Conservation (phyloP, 2,797 vertebrate species). For the Siniperca obscura region DNA sequence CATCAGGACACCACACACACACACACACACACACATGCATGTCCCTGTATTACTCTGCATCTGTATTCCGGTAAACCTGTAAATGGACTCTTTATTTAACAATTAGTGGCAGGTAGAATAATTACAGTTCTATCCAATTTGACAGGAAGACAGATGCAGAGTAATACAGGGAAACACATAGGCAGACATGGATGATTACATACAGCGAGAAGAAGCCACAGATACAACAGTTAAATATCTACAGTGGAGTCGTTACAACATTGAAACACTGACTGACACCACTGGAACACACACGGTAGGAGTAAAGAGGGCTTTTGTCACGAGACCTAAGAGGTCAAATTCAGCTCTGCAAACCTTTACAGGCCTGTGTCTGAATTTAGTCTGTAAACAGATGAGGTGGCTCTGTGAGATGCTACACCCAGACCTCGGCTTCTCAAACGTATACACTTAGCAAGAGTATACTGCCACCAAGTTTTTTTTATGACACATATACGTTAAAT, state of each 20-base stretch:
- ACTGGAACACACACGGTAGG: constrained; percentile 62
- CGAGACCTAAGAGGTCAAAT: constrained; percentile 23
- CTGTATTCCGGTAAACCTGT: constrained; percentile 15
- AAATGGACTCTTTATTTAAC: constrained; percentile 36
- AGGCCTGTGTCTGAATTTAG: constrained; percentile 23
- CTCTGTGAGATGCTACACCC: constrained; percentile 27
- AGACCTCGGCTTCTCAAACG: constrained; percentile 18
- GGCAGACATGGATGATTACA: constrained; percentile 54
- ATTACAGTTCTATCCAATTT: constrained; percentile 42
- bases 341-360: constrained; percentile 38
- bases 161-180: no score
- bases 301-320: constrained; percentile 20
- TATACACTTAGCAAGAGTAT: constrained; percentile 28
- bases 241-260: constrained; percentile 67
- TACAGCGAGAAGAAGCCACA: constrained; percentile 59
- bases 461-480: constrained; percentile 25
- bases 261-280: constrained; percentile 65
- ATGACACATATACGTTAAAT: constrained; percentile 46
- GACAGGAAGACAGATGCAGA: constrained; percentile 70
- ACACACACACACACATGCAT: constrained; percentile 46
- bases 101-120: constrained; percentile 21
- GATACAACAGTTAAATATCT: constrained; percentile 68
- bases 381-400: constrained; percentile 29
- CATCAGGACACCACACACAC: constrained; percentile 42
- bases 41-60: constrained; percentile 21